These are phyloP conservation scores for Hirundo rustica DNA, from an alignment of 2,797 vertebrate genomes.

Conservation along the genomic window DNA sequence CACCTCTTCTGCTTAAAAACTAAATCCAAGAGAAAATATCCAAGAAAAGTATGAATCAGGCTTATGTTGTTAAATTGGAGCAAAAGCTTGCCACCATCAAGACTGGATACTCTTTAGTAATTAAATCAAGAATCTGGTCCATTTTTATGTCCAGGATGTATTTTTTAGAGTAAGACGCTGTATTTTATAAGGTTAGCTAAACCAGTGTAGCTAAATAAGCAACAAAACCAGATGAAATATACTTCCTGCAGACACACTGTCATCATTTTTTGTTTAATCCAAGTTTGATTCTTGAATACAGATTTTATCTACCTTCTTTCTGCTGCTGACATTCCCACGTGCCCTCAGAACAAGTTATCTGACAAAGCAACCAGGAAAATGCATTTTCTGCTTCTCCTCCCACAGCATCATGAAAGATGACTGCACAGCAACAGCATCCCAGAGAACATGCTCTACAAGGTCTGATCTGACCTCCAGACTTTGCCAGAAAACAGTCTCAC, in stretches of 20 bases:
- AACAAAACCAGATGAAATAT: not conserved
- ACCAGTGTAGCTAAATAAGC: not conserved
- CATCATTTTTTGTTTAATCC: not conserved
- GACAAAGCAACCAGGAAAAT: not conserved
- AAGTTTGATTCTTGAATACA: not conserved
- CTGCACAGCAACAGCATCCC: not conserved
- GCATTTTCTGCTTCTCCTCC: not conserved
- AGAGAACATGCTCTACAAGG: not conserved
- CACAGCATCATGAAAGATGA: not conserved
- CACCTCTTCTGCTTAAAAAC: constrained; percentile 28
- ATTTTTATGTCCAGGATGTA: not conserved
- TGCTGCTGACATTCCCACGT: not conserved
- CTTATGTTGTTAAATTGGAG: not conserved
- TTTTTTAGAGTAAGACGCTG: not conserved
- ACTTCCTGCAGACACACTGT: not conserved
- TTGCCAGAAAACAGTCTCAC: not conserved
- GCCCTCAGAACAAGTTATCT: not conserved
- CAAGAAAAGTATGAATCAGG: constrained; percentile 18
- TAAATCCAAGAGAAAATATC: constrained; percentile 1
- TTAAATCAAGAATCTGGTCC: not conserved
- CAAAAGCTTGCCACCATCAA: not conserved
- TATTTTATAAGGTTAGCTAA: not conserved
- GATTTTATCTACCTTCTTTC: not conserved
- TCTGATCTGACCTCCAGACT: not conserved
- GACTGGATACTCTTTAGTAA: not conserved